These are phyloP conservation scores for Petrolisthes cinctipes DNA, from an alignment of 2,888 invertebrate species.

Conservation along the genomic window DNA sequence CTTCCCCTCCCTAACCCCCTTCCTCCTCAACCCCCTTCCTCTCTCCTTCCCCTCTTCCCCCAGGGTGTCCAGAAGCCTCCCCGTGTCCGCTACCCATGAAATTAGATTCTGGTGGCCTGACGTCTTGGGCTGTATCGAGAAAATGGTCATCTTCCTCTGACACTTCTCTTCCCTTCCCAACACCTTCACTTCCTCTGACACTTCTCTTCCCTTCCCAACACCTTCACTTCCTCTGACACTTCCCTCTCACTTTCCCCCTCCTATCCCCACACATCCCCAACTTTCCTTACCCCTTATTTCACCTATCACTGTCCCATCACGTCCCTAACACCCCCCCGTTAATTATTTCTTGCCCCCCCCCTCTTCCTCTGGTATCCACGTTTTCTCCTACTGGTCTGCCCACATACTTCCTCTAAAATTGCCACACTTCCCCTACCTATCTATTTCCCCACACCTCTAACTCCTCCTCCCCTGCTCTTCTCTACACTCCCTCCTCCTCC, in stretches of 20 bases:
- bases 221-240: neutral
- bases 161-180: neutral
- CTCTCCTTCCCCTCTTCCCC: neutral
- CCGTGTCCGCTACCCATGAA: constrained; percentile 51
- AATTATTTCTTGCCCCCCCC: neutral
- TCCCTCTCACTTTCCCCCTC: neutral
- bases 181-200: neutral
- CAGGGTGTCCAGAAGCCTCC: constrained; percentile 27
- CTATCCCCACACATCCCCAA: neutral
- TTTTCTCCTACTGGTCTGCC: no score
- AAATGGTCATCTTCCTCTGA: constrained; percentile 48
- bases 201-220: neutral
- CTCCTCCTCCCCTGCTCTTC: neutral
- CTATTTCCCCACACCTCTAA: no score
- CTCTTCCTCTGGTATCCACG: neutral
- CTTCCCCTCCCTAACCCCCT: neutral
- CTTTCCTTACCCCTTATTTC: neutral
- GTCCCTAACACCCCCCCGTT: neutral
- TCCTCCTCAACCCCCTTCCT: neutral
- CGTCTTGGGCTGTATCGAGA: constrained; percentile 52
- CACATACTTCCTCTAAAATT: no score
- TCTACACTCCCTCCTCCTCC: neutral
- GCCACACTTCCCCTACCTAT: no score
- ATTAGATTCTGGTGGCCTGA: constrained; percentile 56
- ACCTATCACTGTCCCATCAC: neutral